Percentiles rank a stretch among this genome's conserved stretches.
Evolutionary conservation across 2,113 vertebrate genomes (phyloP).

Genomic region (Antechinus stuartii): DNA sequence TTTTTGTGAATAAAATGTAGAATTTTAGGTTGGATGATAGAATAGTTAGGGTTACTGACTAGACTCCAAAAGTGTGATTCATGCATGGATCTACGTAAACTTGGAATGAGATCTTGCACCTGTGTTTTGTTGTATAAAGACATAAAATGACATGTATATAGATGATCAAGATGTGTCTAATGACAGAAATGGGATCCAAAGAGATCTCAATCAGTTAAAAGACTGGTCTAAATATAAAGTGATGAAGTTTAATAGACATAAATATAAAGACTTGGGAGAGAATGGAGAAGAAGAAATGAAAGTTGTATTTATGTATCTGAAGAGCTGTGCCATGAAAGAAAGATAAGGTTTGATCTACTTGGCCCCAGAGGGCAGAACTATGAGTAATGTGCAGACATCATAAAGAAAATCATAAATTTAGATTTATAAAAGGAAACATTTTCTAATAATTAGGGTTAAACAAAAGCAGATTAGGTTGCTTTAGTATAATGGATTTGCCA

Average conservation of each 20-base stretch:
- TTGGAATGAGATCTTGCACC: background rate
- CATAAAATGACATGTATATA: background rate
- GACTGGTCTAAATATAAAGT: background rate
- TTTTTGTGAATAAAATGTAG: background rate
- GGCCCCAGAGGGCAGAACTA: background rate
- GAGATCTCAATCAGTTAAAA: background rate
- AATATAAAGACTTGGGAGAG: background rate
- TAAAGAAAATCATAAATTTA: background rate
- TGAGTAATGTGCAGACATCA: background rate
- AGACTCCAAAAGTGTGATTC: background rate
- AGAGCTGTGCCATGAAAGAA: background rate
- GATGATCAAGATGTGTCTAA: background rate
- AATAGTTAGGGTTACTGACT: background rate
- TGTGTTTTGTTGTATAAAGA: background rate
- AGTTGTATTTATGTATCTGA: background rate
- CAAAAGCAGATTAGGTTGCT: no score
- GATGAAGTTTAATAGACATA: background rate
- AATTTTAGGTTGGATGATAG: background rate
- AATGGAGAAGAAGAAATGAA: background rate
- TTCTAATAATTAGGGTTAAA: no score
- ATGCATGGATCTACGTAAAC: background rate
- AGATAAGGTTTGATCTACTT: background rate
- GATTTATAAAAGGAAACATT: no score
- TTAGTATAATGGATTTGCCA: no score
- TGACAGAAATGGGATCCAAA: background rate